Evolutionary conservation across 2,797 vertebrate species (phyloP), one percentile per base, ranked within the genome.

Genomic region (Meda fulgida): DNA sequence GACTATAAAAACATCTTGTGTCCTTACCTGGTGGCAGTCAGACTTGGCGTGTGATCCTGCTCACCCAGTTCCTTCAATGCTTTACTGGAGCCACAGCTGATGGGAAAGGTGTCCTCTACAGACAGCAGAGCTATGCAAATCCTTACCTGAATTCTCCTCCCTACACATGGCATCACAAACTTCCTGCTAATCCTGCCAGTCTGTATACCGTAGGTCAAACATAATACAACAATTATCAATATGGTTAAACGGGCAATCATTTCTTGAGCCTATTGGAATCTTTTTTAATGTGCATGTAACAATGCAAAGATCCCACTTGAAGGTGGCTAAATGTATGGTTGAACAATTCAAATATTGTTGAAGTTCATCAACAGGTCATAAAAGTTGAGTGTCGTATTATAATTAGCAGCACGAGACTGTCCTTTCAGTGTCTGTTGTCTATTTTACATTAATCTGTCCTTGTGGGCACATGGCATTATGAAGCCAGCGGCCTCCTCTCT

Each of bases 91-190:
- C 43, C 36, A 29, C 10, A 65, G 46, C 46, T 80, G 78, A 69
- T 80, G 78, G 21, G 43, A 13, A 80, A 77, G 48, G 58, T 26
- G 55, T 76, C 36, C 82, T 65, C 80, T 73, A 38, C 58, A 88
- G 38, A 60, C 70, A 70, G 51, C 34, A 85, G 48, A 51, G 67
- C 69, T 86, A 91, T 91, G 90, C 89, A 91, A 91, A 91, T 91
- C 55, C 78, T 53, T 78, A 80, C 78, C 88, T 82, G 60, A 63
- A 81, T 53, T 70, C 79, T 71, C 80, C 85, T 31, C 83, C 78
- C 77, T 81, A 46, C 40, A 46, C 53, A 70, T 66, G 46, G 48
- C 79, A 70, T 55, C 29, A n/a, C 70, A 80, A 40, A 88, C 78
- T 89, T 88, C 84, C 88, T 88, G 34, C 14, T 88, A 29, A 31